A percentile compares a stretch with the other conserved stretches of the same genome.
These are phyloP conservation scores for Heterotis niloticus DNA, from an alignment of 2,113 vertebrate genomes.

Conservation along the genomic window DNA sequence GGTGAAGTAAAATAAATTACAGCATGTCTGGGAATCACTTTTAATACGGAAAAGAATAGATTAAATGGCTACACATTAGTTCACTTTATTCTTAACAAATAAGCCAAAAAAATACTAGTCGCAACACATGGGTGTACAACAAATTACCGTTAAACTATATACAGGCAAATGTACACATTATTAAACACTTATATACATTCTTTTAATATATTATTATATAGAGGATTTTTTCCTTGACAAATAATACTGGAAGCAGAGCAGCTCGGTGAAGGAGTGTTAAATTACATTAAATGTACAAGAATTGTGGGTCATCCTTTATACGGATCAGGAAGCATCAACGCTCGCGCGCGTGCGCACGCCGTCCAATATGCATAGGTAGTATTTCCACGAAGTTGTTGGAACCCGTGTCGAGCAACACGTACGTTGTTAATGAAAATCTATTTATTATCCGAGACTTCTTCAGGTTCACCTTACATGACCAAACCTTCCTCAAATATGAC, in stretches of 20 bases:
- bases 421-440: slow-evolving; percentile 24
- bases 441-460: not conserved
- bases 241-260: slow-evolving; percentile 54
- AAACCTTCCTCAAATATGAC: too few species aligned
- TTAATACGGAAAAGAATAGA: slow-evolving; percentile 60
- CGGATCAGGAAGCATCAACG: not conserved
- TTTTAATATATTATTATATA: slow-evolving; percentile 83
- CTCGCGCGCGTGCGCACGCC: not conserved
- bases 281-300: slow-evolving; percentile 30
- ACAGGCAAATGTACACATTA: slow-evolving; percentile 75
- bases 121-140: slow-evolving; percentile 55
- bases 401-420: slow-evolving; percentile 46
- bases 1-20: slow-evolving; percentile 8
- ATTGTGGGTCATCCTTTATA: not conserved
- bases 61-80: slow-evolving; percentile 57
- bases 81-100: slow-evolving; percentile 53
- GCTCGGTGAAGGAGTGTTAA: slow-evolving; percentile 60
- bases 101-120: slow-evolving; percentile 52
- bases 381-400: slow-evolving; percentile 71
- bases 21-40: slow-evolving; percentile 28
- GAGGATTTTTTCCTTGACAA: slow-evolving; percentile 59
- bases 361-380: slow-evolving; percentile 63
- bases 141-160: slow-evolving; percentile 70
- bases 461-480: not conserved
- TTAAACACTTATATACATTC: slow-evolving; percentile 75